phyloP scores from a whole-genome alignment of 2,888 invertebrate genomes.

The Antheraea assamensis region DNA sequence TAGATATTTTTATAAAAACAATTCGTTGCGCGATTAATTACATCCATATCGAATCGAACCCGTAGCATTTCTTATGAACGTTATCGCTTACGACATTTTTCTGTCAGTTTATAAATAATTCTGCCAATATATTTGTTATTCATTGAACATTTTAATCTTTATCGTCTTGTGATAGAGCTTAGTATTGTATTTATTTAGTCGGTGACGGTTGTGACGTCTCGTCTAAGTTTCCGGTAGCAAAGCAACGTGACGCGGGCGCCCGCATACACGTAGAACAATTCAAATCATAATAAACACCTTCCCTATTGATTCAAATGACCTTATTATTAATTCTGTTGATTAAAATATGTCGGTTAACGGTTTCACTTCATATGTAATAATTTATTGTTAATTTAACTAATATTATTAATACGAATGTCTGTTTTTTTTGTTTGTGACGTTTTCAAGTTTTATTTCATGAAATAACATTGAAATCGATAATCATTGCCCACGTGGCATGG shows the following conservation, averaged over 20 bases:
- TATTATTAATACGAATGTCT: neutral
- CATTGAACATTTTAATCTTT: neutral
- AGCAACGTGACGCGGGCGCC: constrained; percentile 62
- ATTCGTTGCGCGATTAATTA: constrained; percentile 40
- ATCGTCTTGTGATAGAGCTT: constrained; percentile 6
- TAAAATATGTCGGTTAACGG: constrained; percentile 76
- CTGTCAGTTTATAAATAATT: constrained; percentile 56
- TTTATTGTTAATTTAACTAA: neutral
- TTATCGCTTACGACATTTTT: constrained; percentile 63
- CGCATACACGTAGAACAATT: constrained; percentile 67
- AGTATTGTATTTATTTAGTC: neutral
- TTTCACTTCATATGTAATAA: constrained; percentile 40
- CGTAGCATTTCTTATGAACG: constrained; percentile 51
- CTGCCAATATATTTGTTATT: constrained; percentile 25
- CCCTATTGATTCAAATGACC: constrained; percentile 72
- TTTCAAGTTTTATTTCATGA: too few species aligned
- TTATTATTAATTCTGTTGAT: constrained; percentile 71
- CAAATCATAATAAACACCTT: constrained; percentile 70
- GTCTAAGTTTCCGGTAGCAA: constrained; percentile 33
- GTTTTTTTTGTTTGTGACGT: too few species aligned
- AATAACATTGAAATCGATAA: too few species aligned
- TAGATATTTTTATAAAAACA: constrained; percentile 25
- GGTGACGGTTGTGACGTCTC: constrained; percentile 35
- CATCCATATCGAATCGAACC: constrained; percentile 41
- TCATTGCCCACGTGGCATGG: too few species aligned